Base-by-base conservation (phyloP, 64 coral and sea anemone genomes). In the Montipora efflorescens region DNA sequence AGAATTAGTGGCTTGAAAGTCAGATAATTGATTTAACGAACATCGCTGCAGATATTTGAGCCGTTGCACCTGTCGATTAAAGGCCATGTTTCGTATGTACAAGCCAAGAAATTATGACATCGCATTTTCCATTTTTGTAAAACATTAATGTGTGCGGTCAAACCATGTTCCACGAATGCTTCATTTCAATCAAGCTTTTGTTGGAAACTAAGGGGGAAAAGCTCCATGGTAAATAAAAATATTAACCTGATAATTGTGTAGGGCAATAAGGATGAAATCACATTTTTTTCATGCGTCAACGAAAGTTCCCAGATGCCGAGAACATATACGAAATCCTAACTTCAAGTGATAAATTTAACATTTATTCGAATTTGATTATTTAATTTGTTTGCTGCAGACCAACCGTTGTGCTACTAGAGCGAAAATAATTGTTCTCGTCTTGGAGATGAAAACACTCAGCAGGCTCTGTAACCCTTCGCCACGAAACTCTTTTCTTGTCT, bases 331-430 rank as follows among this genome's bases (percentile, higher is more conserved):
- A 64, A 4, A 16, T 64, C 59, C 13, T 14, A 15, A 16, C 14
- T 22, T 86, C 66, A 15, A 47, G 67, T 44, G 67, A 86, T 49
- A 86, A 69, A 86, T 71, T 72, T 86, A 25, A 15, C 82, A 86
- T 86, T 86, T 59, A 71, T 86, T 48, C 19, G 82, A 86, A 86
- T 86, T 86, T 86, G 62, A 86, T 86, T 46, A 50, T 86, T 86
- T 71, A 86, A 86, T 86, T 86, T 72, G 82, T 86, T 86, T 86
- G 22, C 82, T 49, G 67, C 3, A 28, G 82, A 86, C 82, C 82
- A 72, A 86, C 82, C 19, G 66, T 70, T 49, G 62, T 64, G 66
- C 66, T 19, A 46, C 62, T 19, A 72, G 46, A 16, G 46, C 64
- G 28, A 69, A 86, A 83, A 83, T 83, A 83, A 86, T 86, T 86